Evolutionary conservation across 1,140 invertebrate species (phyloP).

Genomic region (Calycopis cecrops): DNA sequence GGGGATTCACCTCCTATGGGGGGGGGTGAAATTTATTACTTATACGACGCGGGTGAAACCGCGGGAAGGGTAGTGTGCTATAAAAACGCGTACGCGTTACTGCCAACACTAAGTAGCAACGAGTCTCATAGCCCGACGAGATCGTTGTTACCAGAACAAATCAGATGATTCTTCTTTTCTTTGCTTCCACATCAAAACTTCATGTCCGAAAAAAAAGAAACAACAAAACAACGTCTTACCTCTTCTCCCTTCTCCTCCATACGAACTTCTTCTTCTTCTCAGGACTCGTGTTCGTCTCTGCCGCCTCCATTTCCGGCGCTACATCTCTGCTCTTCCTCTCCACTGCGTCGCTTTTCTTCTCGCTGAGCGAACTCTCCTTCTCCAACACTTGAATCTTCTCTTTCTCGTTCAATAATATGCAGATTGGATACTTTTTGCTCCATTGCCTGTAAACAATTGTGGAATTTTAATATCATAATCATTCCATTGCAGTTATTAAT

Average conservation of each 20-base stretch:
- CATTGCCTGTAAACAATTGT: conserved; percentile 79
- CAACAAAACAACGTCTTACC: conserved; percentile 30
- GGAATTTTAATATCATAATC: no score
- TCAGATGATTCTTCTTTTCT: no score
- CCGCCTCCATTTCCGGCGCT: conserved; percentile 43
- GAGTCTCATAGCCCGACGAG: no score
- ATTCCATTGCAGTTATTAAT: no score
- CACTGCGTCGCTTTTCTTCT: conserved; percentile 38
- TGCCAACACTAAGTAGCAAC: no score
- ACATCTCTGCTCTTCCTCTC: conserved; percentile 51
- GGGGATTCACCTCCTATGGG: no score
- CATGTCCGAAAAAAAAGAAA: not conserved
- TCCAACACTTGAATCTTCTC: conserved; percentile 67
- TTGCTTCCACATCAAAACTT: no score
- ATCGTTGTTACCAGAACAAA: no score
- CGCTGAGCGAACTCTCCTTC: conserved; percentile 40
- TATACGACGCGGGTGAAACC: no score
- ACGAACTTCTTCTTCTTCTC: conserved; percentile 65
- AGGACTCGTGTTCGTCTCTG: conserved; percentile 56
- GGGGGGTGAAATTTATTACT: no score
- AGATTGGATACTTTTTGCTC: conserved; percentile 95
- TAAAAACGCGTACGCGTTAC: no score
- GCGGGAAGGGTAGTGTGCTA: no score
- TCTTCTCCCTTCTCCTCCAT: conserved; percentile 59
- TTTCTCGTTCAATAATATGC: conserved; percentile 76